A percentile compares a stretch with the other conserved stretches of the same genome.
Evolutionary conservation across 2,113 vertebrate species (phyloP).

Genomic region (Takifugu flavidus): DNA sequence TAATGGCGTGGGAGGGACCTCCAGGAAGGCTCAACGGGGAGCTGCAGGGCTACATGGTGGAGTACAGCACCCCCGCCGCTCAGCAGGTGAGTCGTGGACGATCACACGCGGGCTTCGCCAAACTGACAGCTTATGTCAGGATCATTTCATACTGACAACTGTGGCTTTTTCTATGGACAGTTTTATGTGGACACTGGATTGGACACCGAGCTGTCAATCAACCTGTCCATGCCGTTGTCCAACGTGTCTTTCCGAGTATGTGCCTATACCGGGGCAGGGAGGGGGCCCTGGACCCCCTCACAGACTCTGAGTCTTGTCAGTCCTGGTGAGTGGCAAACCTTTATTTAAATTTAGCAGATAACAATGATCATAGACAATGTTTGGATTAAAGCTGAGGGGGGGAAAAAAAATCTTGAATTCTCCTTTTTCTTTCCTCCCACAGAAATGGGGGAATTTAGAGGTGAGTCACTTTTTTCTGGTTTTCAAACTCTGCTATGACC

Average conservation of each 20-base stretch:
- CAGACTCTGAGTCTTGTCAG: conserved; percentile 67
- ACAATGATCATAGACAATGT: neutral
- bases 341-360: neutral
- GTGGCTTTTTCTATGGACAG: conserved; percentile 52
- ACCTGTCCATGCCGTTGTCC: conserved; percentile 69
- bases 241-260: conserved; percentile 81
- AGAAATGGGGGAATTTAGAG: conserved; percentile 57
- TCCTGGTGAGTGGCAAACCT: conserved; percentile 56
- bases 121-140: neutral
- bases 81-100: conserved; percentile 45
- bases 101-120: neutral
- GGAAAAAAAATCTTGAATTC: conserved; percentile 9
- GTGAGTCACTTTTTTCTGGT: conserved; percentile 54
- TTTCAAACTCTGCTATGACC: conserved; percentile 19
- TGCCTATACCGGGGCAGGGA: conserved; percentile 81
- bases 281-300: conserved; percentile 82
- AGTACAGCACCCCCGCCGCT: conserved; percentile 67
- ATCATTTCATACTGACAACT: neutral
- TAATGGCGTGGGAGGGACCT: conserved; percentile 78
- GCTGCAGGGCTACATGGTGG: conserved; percentile 81
- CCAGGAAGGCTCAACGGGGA: conserved; percentile 75
- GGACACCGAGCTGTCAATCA: conserved; percentile 75
- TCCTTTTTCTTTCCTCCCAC: conserved; percentile 21
- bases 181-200: conserved; percentile 73
- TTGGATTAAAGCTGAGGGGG: neutral